Evolutionary conservation across 35 echinoderm and acorn worm genomes (phyloP).

Genomic region (Apostichopus parvimensis): DNA sequence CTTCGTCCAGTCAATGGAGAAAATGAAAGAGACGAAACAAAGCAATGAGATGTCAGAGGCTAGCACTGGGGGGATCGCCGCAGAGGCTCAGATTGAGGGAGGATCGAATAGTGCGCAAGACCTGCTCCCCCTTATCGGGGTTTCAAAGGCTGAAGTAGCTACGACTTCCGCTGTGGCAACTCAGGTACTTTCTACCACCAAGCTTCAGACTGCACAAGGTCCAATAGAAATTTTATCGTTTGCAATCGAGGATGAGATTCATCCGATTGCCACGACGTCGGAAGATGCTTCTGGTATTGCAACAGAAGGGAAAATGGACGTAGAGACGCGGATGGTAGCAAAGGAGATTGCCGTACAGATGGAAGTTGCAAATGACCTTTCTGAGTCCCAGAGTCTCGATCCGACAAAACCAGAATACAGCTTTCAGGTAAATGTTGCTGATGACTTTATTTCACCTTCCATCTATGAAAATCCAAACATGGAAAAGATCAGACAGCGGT

Average conservation of each 20-base stretch:
- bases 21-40: background rate
- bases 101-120: background rate
- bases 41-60: background rate
- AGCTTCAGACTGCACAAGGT: slow-evolving; percentile 21
- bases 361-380: background rate
- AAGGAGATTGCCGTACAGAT: background rate
- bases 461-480: slow-evolving; percentile 51
- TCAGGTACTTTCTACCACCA: slow-evolving; percentile 13
- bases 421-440: background rate
- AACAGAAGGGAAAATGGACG: background rate
- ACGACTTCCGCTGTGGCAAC: background rate
- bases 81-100: background rate
- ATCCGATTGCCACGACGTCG: background rate
- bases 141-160: background rate
- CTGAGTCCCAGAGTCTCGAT: background rate
- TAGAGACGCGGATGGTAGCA: background rate
- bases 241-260: slow-evolving; percentile 38
- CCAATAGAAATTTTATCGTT: slow-evolving; percentile 44
- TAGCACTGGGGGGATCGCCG: background rate
- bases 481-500: slow-evolving; percentile 38
- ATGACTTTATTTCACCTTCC: slow-evolving; percentile 32
- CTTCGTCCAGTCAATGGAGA: slow-evolving; percentile 43
- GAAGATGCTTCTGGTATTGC: slow-evolving; percentile 37
- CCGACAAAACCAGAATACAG: background rate
- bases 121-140: background rate